A percentile compares a stretch with the other conserved stretches of the same genome.
These are phyloP conservation scores for Lepidochrysops patricia DNA, from an alignment of 2,888 invertebrate genomes.

Conservation along the genomic window DNA sequence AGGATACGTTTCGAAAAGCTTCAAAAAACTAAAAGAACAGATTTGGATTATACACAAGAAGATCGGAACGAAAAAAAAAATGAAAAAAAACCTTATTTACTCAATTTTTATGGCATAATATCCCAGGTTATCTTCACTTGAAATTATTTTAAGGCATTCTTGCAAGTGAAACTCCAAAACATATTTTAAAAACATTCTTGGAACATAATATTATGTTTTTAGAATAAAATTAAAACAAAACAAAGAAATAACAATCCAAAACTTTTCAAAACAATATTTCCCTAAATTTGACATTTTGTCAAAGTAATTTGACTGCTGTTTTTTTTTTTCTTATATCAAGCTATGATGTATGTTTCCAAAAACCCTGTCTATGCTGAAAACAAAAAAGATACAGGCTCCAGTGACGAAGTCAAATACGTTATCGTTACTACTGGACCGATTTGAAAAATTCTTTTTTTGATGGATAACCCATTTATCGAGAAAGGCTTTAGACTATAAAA, in stretches of 20 bases:
- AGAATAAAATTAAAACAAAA: neutral
- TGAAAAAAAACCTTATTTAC: conserved; percentile 61
- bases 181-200: conserved; percentile 67
- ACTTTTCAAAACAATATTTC: neutral
- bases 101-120: conserved; percentile 81
- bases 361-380: no score
- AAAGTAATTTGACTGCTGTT: no score
- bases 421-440: no score
- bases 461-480: no score
- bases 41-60: neutral
- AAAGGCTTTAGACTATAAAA: no score
- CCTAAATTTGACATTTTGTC: neutral
- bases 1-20: conserved; percentile 79
- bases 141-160: conserved; percentile 77
- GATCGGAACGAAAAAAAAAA: neutral
- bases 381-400: no score
- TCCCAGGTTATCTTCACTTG: conserved; percentile 71
- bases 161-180: conserved; percentile 74
- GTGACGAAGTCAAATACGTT: no score
- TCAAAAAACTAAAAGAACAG: conserved; percentile 76
- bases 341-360: no score
- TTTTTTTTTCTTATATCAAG: no score
- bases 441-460: no score
- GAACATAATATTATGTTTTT: neutral
- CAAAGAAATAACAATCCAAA: neutral